phyloP scores from a whole-genome alignment of 2,113 vertebrate species.

The Lycaon pictus region DNA sequence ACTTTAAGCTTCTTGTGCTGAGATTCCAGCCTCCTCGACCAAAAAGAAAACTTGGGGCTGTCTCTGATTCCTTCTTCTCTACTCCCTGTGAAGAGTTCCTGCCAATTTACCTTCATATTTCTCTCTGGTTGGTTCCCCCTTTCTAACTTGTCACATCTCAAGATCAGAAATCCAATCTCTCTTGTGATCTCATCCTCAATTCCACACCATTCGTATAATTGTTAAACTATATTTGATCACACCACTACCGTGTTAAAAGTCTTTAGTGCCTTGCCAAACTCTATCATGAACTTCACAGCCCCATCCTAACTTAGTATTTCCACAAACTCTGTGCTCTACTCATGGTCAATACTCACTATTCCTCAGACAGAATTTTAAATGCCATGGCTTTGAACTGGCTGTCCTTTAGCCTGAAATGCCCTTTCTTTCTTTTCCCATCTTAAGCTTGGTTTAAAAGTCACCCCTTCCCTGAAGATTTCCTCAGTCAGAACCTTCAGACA shows the following conservation, averaged over 20 bases:
- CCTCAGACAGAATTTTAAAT: neutral
- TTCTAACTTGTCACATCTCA: neutral
- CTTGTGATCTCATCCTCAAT: neutral
- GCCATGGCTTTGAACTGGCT: neutral
- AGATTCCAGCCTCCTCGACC: neutral
- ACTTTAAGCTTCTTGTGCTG: neutral
- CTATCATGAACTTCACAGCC: neutral
- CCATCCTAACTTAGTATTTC: neutral
- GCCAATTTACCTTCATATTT: neutral
- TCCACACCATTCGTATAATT: neutral
- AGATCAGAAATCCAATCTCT: slow-evolving; percentile 21
- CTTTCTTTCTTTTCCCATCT: neutral
- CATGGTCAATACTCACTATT: neutral
- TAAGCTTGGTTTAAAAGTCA: slow-evolving; percentile 37
- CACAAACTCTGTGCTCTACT: neutral
- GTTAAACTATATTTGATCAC: neutral
- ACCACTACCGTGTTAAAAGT: neutral
- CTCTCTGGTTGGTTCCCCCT: neutral
- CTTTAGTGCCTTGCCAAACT: neutral
- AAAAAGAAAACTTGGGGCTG: neutral
- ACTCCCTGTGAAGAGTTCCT: too few relatives aligned
- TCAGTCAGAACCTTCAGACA: neutral
- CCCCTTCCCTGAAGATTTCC: slow-evolving; percentile 27
- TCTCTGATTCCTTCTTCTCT: neutral
- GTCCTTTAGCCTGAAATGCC: neutral